These are phyloP conservation scores for Sclerodermus sp. DNA, from an alignment of 2,888 invertebrate genomes.

Conservation along the genomic window DNA sequence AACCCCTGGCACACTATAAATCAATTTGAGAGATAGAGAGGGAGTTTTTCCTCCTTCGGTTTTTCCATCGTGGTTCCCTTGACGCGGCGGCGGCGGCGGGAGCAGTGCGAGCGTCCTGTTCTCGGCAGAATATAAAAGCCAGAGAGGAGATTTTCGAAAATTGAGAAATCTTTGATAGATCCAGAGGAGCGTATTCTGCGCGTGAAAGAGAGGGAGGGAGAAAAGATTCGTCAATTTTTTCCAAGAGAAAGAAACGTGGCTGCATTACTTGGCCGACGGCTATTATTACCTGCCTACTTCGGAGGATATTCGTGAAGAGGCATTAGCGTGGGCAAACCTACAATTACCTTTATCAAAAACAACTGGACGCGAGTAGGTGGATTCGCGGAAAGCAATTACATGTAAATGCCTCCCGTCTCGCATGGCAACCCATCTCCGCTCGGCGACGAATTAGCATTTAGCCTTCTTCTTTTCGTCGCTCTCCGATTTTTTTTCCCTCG, in stretches of 20 bases:
- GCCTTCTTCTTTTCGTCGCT: background rate
- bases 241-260: constrained; percentile 21
- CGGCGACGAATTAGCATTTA: constrained; percentile 41
- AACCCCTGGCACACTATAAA: background rate
- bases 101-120: too few species aligned
- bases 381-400: constrained; percentile 53
- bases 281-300: constrained; percentile 37
- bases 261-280: constrained; percentile 28
- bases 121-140: background rate
- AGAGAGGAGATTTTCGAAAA: background rate
- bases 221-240: constrained; percentile 16
- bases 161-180: background rate
- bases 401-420: constrained; percentile 49
- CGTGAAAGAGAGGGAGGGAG: background rate
- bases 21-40: background rate
- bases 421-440: constrained; percentile 43
- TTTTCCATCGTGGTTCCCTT: too few species aligned
- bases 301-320: constrained; percentile 39
- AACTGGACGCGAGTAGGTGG: constrained; percentile 49
- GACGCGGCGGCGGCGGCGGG: too few species aligned
- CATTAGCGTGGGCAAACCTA: constrained; percentile 47
- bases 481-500: background rate
- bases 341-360: constrained; percentile 52
- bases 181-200: too few species aligned
- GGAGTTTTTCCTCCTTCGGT: background rate